Evolutionary conservation across 53 echinoderm and acorn worm genomes (phyloP).

Genomic region (Holothuria leucospilota): DNA sequence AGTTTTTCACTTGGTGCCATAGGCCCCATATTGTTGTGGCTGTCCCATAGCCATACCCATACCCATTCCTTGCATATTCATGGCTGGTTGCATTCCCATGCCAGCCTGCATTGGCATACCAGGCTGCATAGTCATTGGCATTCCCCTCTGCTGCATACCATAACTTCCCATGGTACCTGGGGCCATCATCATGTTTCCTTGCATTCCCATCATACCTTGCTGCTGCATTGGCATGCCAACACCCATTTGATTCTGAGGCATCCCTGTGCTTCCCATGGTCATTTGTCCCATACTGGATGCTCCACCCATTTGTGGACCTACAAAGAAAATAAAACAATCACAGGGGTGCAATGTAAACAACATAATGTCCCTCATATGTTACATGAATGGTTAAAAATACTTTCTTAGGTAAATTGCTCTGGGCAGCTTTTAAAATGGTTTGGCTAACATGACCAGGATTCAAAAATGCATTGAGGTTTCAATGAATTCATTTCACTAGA

Average conservation of each 20-base stretch:
- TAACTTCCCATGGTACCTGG: slow-evolving; percentile 62
- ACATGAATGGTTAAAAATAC: too few species aligned
- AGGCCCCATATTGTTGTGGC: slow-evolving; percentile 68
- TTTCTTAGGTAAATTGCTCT: too few species aligned
- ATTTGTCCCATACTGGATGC: slow-evolving; percentile 76
- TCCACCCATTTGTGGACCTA: slow-evolving; percentile 60
- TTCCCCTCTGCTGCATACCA: slow-evolving; percentile 53
- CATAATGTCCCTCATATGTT: too few species aligned
- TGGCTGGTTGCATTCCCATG: slow-evolving; percentile 47
- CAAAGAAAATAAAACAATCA: slow-evolving; percentile 9
- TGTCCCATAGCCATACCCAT: slow-evolving; percentile 59
- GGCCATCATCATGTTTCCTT: slow-evolving; percentile 56
- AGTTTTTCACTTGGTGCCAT: slow-evolving; percentile 57
- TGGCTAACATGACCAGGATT: too few species aligned
- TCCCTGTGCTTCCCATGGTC: slow-evolving; percentile 68
- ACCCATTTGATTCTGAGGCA: slow-evolving; percentile 11
- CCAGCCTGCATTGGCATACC: slow-evolving; percentile 62
- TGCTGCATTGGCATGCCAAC: slow-evolving; percentile 45
- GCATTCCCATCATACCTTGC: slow-evolving; percentile 84
- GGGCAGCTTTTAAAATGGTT: too few species aligned
- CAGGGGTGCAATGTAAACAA: too few species aligned
- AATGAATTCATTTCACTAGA: too few species aligned
- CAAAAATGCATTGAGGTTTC: too few species aligned
- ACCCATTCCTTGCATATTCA: slow-evolving; percentile 53
- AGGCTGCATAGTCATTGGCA: slow-evolving; percentile 65